Evolutionary conservation across 2,888 invertebrate genomes (phyloP), one percentile per base, ranked within the genome.

Genomic region (Andrena hattorfiana): DNA sequence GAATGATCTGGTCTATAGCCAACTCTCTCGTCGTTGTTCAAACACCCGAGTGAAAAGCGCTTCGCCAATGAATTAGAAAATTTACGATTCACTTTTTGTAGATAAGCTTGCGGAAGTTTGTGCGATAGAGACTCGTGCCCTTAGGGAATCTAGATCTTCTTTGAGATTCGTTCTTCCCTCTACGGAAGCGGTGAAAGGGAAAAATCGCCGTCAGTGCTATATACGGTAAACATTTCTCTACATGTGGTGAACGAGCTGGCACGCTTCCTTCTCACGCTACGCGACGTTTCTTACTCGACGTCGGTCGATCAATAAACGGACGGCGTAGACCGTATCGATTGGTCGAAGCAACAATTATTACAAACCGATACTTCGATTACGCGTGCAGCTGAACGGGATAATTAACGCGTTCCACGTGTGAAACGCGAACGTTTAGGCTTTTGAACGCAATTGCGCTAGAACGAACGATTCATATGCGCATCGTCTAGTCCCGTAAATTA

Each of bases 221-320:
- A 48, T 48, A 76, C 60, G 77, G 83, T 85, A 85, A 88, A 88
- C 86, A 88, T 77, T 81, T 85, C 77, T 70, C 54, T 75, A 49
- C 69, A 70, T 71, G 83, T 73, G 87, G 83, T 64, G 76, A 88
- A 87, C 82, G 80, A 72, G 72, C 83, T 83, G 81, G 77, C 85
- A 89, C 87, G 85, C 81, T 88, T 88, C 86, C 89, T 87, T 89
- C 86, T 86, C 87, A 88, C 89, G 89, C 88, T 84, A 86, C 83
- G 87, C 88, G 86, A 86, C 83, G 88, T 89, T 88, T 87, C 88
- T 88, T 89, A 89, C 83, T 79, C 78, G 77, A 77, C 84, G 60
- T 62, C 67, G 87, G 77, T 54, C 88, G 88, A 88, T 88, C 88
- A 88, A 88, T 88, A 88, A 42, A 85, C 81, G 81, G 51, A 60